Conservation (phyloP, 2,113 vertebrate genomes). For the Cebidichthys violaceus region DNA sequence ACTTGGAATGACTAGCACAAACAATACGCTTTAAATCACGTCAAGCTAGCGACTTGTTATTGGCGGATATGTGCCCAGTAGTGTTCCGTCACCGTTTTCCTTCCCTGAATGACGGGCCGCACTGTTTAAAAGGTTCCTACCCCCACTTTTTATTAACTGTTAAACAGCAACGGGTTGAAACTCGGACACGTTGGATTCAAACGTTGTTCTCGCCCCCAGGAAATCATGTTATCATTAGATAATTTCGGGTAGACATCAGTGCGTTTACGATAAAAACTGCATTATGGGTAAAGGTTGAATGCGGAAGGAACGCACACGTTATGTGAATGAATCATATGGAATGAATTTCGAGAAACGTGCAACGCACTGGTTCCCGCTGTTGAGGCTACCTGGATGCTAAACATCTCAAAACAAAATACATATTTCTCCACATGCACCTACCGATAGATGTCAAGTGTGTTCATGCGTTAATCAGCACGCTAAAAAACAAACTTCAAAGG, state of each 20-base stretch:
- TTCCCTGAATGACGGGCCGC: neutral
- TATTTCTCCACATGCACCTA: neutral
- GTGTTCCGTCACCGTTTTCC: constrained; percentile 38
- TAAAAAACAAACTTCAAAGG: no score
- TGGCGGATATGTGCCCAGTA: constrained; percentile 53
- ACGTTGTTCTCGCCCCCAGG: rapidly evolving
- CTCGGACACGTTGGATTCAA: neutral
- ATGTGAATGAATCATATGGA: no score
- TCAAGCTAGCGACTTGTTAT: constrained; percentile 67
- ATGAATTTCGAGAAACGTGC: no score
- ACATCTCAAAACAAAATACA: neutral
- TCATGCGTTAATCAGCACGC: neutral
- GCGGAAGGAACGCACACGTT: no score
- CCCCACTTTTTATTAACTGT: neutral
- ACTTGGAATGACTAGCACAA: neutral
- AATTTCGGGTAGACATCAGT: neutral
- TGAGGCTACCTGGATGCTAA: neutral
- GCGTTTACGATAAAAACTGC: neutral
- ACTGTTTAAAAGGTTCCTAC: constrained; percentile 28
- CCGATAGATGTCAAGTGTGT: neutral
- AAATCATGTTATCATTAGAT: neutral
- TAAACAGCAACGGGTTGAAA: neutral
- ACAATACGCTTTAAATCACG: constrained; percentile 32
- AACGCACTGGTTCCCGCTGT: neutral
- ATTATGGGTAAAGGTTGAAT: neutral